Base-by-base conservation (phyloP, 2,113 vertebrate genomes). In the Alouatta palliata region DNA sequence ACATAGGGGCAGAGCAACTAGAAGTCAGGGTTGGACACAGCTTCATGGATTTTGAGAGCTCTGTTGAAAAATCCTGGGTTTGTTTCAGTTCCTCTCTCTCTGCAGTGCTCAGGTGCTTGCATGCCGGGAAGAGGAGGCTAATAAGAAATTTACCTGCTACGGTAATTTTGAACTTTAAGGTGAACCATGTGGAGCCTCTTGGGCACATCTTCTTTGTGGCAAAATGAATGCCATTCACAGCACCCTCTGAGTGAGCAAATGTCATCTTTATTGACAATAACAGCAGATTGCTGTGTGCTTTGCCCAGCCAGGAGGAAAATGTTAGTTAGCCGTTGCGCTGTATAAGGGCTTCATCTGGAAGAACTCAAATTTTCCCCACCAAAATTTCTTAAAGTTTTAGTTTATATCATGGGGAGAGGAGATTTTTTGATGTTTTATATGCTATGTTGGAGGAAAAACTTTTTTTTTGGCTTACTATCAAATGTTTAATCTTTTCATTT, bases 401-500 rank as follows among this genome's bases (percentile, higher is more conserved):
- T 75, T 90, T 90, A 61, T 68, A 47, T 95, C 73, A 87, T n/a
- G 16, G 54, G 79, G 43, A 95, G 45, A 89, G 58, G 56, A 81
- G 20, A 73, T 80, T 45, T 91, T 70, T 54, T 52, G 6, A 40
- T 64, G 52, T 68, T 94, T 85, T 68, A 16, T 86, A 54, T 81
- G 32, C 11, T 83, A 52, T 32, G 14, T 45, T 91, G 32, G 47
- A 88, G 32, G 11, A 45, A 52, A 30, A 64, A 5, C 58, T 32
- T 94, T 90, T 49, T 76, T 73, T 84, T 35, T 49, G 20, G 7
- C 35, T 95, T 92, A 76, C 66, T 84, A 45, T 89, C 64, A 93
- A 91, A 91, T 90, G 21, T 82, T 79, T 94, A 43, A 68, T 91
- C 32, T 16, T 86, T 95, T 76, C 23, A 40, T 95, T 40, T 92